Conservation (phyloP, 2,113 vertebrate species). For the Paramisgurnus dabryanus region DNA sequence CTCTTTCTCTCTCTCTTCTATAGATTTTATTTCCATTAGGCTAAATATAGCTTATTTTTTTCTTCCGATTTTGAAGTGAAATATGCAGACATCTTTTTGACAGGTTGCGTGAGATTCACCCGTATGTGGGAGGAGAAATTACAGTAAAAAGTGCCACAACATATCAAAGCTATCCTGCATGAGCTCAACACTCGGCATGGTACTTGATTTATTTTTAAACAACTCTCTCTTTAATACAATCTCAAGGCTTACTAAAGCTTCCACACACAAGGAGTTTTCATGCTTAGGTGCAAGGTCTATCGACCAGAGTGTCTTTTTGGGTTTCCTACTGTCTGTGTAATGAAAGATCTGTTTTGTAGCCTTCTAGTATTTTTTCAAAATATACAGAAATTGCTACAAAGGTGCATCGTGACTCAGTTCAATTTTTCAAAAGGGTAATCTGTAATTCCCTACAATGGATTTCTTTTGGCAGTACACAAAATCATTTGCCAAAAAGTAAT, state of each 20-base stretch:
- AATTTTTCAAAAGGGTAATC: conserved; percentile 19
- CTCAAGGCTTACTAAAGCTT: neutral
- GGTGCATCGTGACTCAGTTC: neutral
- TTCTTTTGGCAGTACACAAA: neutral
- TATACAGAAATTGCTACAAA: neutral
- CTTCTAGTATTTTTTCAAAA: neutral
- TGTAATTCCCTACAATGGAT: neutral
- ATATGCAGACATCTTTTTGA: neutral
- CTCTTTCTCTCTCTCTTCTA: neutral
- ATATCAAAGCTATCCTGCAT: conserved; percentile 11
- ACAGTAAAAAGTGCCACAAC: neutral
- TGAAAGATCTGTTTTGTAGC: too few species aligned
- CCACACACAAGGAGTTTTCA: too few species aligned
- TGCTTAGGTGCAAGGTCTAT: too few species aligned
- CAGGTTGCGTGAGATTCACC: neutral
- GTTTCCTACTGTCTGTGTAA: neutral
- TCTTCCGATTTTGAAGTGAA: neutral
- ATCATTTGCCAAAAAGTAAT: conserved; percentile 2
- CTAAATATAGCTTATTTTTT: neutral
- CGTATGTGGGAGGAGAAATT: neutral
- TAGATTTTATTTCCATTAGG: neutral
- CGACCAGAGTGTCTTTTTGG: too few species aligned
- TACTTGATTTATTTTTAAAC: neutral
- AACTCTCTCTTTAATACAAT: neutral
- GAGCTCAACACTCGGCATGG: neutral